Conservation (phyloP, 2,888 invertebrate species). For the Blera fallax region DNA sequence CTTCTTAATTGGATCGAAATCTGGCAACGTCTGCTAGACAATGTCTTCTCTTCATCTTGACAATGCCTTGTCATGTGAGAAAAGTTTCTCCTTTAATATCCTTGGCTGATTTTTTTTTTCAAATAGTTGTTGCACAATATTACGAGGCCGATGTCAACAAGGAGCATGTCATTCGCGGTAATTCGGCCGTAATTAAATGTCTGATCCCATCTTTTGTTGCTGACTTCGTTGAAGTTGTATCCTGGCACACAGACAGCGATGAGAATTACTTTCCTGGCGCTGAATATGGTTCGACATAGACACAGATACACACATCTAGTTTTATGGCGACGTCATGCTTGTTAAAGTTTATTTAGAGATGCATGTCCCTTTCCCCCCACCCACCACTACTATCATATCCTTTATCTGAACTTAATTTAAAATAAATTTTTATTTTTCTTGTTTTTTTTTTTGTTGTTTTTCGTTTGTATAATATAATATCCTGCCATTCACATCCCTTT, state of each 20-base stretch:
- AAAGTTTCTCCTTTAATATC: background rate
- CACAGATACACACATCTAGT: constrained; percentile 1
- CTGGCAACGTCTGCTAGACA: constrained; percentile 10
- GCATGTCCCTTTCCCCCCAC: constrained; percentile 30
- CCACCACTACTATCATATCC: background rate
- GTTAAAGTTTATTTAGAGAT: constrained; percentile 50
- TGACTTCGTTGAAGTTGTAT: constrained; percentile 93
- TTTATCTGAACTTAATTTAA: constrained; percentile 9
- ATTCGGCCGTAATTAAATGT: constrained; percentile 93
- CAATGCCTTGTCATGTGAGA: background rate
- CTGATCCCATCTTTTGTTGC: constrained; percentile 96
- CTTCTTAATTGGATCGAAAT: constrained; percentile 67
- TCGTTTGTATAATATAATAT: background rate
- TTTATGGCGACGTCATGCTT: constrained; percentile 63
- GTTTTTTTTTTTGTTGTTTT: background rate
- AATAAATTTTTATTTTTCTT: constrained; percentile 1
- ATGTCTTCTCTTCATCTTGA: background rate
- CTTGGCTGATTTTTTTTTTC: background rate
- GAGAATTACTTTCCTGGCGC: constrained; percentile 81
- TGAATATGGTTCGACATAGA: constrained; percentile 81
- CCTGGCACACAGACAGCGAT: constrained; percentile 90
- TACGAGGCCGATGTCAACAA: constrained; percentile 96
- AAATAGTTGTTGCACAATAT: constrained; percentile 92
- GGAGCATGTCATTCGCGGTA: constrained; percentile 94
- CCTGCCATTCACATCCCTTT: constrained; percentile 15